phyloP scores from a whole-genome alignment of 2,888 invertebrate genomes.

The Tinea pellionella region DNA sequence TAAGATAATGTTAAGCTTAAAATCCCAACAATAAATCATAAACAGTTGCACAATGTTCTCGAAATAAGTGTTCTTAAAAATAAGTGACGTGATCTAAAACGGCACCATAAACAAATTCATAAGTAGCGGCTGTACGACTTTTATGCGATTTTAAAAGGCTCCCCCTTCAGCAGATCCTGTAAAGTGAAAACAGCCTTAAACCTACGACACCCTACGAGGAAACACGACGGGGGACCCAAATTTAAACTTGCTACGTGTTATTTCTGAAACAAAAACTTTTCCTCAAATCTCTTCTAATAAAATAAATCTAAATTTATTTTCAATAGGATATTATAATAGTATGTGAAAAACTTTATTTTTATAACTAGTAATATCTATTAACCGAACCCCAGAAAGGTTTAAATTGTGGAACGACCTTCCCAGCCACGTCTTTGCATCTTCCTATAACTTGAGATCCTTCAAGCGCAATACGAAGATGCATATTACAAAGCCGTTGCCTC shows the following conservation, averaged over 20 bases:
- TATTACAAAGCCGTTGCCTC: no score
- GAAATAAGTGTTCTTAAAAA: slow-evolving; percentile 1
- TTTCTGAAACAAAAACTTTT: slow-evolving; percentile 1
- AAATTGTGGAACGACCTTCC: no score
- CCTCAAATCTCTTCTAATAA: neutral
- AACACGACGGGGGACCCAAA: slow-evolving; percentile 28
- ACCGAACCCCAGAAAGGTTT: no score
- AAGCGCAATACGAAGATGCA: no score
- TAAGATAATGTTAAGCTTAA: no score
- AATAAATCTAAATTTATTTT: neutral
- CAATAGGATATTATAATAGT: no score
- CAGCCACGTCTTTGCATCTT: no score
- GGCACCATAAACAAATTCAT: slow-evolving; percentile 67
- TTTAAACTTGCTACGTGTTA: slow-evolving; percentile 15
- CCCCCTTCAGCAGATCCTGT: slow-evolving; percentile 43
- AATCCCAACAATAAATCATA: neutral
- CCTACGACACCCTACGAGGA: slow-evolving; percentile 42
- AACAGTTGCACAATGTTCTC: neutral
- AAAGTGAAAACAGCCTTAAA: slow-evolving; percentile 62
- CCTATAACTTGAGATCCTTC: no score
- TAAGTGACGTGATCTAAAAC: slow-evolving; percentile 32
- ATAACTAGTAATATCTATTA: no score
- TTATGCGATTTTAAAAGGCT: slow-evolving; percentile 62
- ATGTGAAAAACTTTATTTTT: no score
- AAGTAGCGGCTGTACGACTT: slow-evolving; percentile 56